phyloP scores from a whole-genome alignment of 2,797 vertebrate species.

The Glossophaga mutica region DNA sequence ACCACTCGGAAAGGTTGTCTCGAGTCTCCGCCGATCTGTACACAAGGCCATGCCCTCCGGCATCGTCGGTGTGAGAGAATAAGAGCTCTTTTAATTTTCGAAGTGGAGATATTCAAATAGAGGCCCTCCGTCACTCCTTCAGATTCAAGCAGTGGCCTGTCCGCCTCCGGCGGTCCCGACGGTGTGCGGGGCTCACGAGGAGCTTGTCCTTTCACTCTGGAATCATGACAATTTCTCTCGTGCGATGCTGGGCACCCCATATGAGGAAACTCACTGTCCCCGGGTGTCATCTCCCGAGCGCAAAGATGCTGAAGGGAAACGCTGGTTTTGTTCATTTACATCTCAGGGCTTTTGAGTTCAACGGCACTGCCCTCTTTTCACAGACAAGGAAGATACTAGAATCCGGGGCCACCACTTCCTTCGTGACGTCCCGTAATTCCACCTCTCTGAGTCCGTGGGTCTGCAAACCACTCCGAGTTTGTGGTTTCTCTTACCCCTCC shows the following conservation, averaged over 20 bases:
- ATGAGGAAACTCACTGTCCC: not conserved
- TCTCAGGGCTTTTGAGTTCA: not conserved
- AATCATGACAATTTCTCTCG: not conserved
- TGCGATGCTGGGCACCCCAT: not conserved
- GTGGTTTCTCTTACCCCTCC: not conserved
- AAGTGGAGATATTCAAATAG: not conserved
- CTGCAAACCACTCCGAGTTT: accelerated
- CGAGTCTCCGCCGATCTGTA: not conserved
- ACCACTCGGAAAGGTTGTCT: constrained; percentile 19
- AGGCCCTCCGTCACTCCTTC: too few species aligned
- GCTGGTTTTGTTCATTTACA: not conserved
- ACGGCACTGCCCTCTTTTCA: not conserved
- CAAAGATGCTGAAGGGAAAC: not conserved
- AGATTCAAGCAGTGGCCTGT: not conserved
- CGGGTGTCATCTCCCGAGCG: not conserved
- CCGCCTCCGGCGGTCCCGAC: not conserved
- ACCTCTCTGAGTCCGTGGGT: not conserved
- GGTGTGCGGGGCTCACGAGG: not conserved
- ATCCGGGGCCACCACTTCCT: not conserved
- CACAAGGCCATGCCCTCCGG: accelerated
- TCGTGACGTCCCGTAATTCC: not conserved
- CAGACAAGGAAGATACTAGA: not conserved
- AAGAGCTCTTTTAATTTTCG: constrained; percentile 21
- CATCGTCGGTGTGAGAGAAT: not conserved
- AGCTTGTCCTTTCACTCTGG: not conserved